These are phyloP conservation scores for Hedya salicella DNA, from an alignment of 2,888 invertebrate species.

Conservation along the genomic window DNA sequence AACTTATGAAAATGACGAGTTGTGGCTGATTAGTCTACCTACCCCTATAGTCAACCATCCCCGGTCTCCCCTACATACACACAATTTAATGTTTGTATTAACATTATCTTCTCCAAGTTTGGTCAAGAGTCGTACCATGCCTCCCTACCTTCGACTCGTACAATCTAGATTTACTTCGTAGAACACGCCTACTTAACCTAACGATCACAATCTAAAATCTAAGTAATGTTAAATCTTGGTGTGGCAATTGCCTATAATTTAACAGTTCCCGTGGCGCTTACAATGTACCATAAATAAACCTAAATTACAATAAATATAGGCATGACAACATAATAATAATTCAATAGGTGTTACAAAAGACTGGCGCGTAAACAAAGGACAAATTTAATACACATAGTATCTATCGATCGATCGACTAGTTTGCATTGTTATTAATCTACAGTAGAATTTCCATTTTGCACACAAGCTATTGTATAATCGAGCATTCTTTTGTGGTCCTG, in stretches of 20 bases:
- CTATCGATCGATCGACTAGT: slow-evolving; percentile 16
- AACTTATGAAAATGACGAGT: too few relatives aligned
- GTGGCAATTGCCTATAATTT: slow-evolving; percentile 34
- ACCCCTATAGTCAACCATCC: too few relatives aligned
- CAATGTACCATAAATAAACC: slow-evolving; percentile 34
- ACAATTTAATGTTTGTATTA: too few relatives aligned
- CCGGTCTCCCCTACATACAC: too few relatives aligned
- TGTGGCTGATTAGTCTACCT: too few relatives aligned
- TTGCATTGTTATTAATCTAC: slow-evolving; percentile 27
- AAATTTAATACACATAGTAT: slow-evolving; percentile 7
- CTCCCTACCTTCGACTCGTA: neutral
- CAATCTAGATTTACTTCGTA: neutral
- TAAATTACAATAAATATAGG: slow-evolving; percentile 24
- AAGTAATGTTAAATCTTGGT: slow-evolving; percentile 23
- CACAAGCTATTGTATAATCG: slow-evolving; percentile 20
- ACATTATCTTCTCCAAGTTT: too few relatives aligned
- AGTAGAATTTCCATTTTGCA: slow-evolving; percentile 28
- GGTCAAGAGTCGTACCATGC: too few relatives aligned
- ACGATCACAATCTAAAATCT: slow-evolving; percentile 34
- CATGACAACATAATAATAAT: slow-evolving; percentile 23
- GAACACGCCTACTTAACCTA: slow-evolving; percentile 7
- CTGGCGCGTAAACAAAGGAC: slow-evolving; percentile 17
- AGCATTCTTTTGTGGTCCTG: slow-evolving; percentile 24
- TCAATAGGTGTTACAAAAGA: slow-evolving; percentile 29
- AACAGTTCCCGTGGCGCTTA: slow-evolving; percentile 35